phyloP scores from a whole-genome alignment of 2,113 vertebrate species.

The Cebus imitator region DNA sequence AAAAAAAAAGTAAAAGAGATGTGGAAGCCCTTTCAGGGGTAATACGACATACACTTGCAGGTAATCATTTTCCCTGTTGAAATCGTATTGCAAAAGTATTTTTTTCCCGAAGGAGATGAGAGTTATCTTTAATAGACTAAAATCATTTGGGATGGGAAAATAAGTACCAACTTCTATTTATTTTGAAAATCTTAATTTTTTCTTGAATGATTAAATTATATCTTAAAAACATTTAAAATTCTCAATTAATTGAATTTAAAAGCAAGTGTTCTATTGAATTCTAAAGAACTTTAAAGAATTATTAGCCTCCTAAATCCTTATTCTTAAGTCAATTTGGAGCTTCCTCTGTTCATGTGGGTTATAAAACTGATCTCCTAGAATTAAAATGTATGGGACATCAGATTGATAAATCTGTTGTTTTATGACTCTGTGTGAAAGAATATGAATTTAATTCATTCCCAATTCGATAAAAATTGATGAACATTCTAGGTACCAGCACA shows the following conservation, averaged over 20 bases:
- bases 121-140: not conserved
- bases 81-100: not conserved
- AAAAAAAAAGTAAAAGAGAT: not conserved
- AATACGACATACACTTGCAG: not conserved
- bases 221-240: not conserved
- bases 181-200: not conserved
- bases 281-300: not conserved
- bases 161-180: not conserved
- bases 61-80: not conserved
- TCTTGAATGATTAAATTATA: not conserved
- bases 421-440: not conserved
- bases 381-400: not conserved
- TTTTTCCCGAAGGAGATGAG: not conserved
- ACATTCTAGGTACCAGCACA: not conserved
- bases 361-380: not conserved
- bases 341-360: not conserved
- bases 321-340: not conserved
- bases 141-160: not conserved
- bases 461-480: not conserved
- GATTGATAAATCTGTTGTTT: not conserved
- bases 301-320: not conserved
- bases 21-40: not conserved
- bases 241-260: slow-evolving; percentile 31
- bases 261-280: not conserved
- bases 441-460: not conserved